phyloP scores from a whole-genome alignment of 2,113 vertebrate genomes.

The Anguilla japonica region DNA sequence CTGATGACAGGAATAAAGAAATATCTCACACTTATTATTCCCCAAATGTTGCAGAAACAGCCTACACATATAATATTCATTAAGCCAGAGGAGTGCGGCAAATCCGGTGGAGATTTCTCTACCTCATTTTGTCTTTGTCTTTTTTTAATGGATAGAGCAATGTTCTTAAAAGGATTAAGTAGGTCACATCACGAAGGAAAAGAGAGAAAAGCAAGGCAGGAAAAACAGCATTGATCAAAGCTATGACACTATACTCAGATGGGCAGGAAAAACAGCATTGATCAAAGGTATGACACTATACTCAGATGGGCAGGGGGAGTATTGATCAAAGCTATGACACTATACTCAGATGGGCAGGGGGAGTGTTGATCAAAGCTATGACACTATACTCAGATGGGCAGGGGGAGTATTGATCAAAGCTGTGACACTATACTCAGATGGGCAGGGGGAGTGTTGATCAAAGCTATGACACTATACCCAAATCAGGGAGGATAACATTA shows the following conservation, averaged over 20 bases:
- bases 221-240: background rate
- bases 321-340: too few species aligned
- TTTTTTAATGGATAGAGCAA: constrained; percentile 28
- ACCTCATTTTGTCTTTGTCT: background rate
- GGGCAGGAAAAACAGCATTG: too few species aligned
- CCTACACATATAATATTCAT: constrained; percentile 29
- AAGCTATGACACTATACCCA: too few species aligned
- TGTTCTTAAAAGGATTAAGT: constrained; percentile 45
- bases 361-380: background rate
- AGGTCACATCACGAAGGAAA: constrained; percentile 45
- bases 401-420: too few species aligned
- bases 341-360: background rate
- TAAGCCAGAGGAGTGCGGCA: constrained; percentile 36
- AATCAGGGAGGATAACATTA: background rate
- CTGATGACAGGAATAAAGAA: background rate
- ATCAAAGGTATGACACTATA: too few species aligned
- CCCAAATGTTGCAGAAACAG: constrained; percentile 28
- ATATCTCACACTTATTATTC: constrained; percentile 26
- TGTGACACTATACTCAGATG: too few species aligned
- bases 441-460: too few species aligned
- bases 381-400: too few species aligned
- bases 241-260: too few species aligned
- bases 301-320: too few species aligned
- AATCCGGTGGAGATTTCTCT: constrained; percentile 28
- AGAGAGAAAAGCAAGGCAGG: background rate